These are phyloP conservation scores for Labeo rohita DNA, from an alignment of 2,113 vertebrate genomes.

Conservation along the genomic window DNA sequence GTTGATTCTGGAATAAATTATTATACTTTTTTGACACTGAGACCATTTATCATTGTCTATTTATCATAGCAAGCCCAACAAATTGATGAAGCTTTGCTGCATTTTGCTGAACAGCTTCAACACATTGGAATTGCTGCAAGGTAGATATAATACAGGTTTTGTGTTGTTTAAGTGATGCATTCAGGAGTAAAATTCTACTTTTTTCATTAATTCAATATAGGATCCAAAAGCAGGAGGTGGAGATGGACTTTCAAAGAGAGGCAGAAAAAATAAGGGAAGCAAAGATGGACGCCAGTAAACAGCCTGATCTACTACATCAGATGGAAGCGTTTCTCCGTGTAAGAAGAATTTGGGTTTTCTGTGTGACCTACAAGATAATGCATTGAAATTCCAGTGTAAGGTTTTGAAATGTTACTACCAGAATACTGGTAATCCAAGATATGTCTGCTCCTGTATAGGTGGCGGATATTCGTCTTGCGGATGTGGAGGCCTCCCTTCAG, in stretches of 20 bases:
- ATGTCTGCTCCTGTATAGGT: constrained; percentile 58
- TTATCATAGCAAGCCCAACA: constrained; percentile 74
- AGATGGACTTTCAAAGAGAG: constrained; percentile 71
- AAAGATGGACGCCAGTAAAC: constrained; percentile 63
- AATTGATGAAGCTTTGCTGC: constrained; percentile 69
- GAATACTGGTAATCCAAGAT: neutral
- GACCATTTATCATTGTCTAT: neutral
- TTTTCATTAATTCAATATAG: constrained; percentile 52
- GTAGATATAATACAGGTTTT: constrained; percentile 53
- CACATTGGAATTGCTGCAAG: constrained; percentile 73
- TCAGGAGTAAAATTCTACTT: neutral
- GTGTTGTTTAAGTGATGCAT: neutral
- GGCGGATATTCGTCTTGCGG: constrained; percentile 67
- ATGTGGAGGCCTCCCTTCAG: constrained; percentile 62
- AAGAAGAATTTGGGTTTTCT: constrained; percentile 5
- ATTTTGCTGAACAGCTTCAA: constrained; percentile 70
- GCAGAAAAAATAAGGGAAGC: constrained; percentile 70
- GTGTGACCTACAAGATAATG: neutral
- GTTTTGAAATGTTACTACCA: neutral
- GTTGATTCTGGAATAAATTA: neutral
- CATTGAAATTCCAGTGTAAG: neutral
- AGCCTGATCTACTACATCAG: constrained; percentile 65
- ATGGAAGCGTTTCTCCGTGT: constrained; percentile 74
- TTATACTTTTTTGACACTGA: neutral
- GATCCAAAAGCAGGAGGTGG: constrained; percentile 75